These are phyloP conservation scores for Cenopis cana DNA, from an alignment of 2,888 invertebrate species.

Conservation along the genomic window DNA sequence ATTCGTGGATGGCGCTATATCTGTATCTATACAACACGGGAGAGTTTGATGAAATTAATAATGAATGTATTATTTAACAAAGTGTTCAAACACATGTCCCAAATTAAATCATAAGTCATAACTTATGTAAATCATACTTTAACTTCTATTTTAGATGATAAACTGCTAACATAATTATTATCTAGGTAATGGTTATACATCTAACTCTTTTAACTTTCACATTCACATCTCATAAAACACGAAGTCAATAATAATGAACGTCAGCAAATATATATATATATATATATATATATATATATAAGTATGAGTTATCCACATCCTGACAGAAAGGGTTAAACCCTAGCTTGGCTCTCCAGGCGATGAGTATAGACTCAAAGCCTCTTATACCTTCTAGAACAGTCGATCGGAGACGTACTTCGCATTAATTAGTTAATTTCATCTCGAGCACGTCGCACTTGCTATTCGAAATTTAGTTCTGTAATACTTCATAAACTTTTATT, in stretches of 20 bases:
- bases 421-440: constrained; percentile 39
- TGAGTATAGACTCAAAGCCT: constrained; percentile 21
- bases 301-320: neutral
- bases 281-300: neutral
- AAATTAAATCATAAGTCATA: neutral
- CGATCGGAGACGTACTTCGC: constrained; percentile 23
- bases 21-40: too few relatives aligned
- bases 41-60: too few relatives aligned
- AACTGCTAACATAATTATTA: neutral
- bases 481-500: neutral
- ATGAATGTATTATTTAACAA: too few relatives aligned
- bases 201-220: neutral
- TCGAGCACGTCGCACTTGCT: neutral
- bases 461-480: neutral
- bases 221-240: neutral
- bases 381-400: constrained; percentile 20
- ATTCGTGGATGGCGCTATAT: too few relatives aligned
- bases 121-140: neutral
- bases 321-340: constrained; percentile 1
- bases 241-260: constrained; percentile 3
- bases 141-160: neutral
- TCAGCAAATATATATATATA: neutral
- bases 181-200: too few relatives aligned
- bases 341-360: constrained; percentile 8
- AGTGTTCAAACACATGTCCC: neutral